Evolutionary conservation across 2,113 vertebrate genomes (phyloP).

Genomic region (Otus sunia): DNA sequence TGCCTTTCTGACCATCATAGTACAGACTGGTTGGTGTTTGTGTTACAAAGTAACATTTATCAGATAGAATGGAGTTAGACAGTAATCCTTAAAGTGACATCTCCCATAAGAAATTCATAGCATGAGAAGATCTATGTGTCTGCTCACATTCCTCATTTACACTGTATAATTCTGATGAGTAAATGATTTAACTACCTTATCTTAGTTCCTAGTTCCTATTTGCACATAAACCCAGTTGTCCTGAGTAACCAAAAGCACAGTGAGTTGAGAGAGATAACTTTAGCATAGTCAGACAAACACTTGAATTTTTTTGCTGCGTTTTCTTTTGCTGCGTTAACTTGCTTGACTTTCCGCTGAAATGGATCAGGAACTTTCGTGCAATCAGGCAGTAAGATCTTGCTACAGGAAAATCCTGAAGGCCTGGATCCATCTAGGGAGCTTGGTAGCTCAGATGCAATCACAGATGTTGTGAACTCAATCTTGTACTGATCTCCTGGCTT

Average conservation of each 20-base stretch:
- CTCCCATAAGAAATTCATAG: neutral
- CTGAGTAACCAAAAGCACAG: neutral
- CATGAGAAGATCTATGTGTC: neutral
- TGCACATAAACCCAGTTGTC: neutral
- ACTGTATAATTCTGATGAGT: neutral
- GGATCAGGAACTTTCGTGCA: neutral
- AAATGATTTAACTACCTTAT: neutral
- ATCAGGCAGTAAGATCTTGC: neutral
- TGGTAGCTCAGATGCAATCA: neutral
- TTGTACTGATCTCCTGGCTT: neutral
- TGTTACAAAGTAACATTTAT: neutral
- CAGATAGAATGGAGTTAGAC: neutral
- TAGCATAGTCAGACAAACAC: neutral
- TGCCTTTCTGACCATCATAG: neutral
- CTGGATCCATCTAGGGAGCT: neutral
- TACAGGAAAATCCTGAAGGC: neutral
- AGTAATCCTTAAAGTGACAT: neutral
- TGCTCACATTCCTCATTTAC: neutral
- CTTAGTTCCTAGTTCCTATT: neutral
- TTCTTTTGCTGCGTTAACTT: neutral
- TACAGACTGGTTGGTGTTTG: neutral
- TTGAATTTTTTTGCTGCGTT: neutral
- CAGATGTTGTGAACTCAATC: neutral
- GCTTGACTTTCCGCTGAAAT: neutral
- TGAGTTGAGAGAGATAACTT: neutral